Percentiles rank a stretch among this genome's conserved stretches.
Conservation (phyloP, 1,140 invertebrate genomes). For the Hirudo medicinalis region DNA sequence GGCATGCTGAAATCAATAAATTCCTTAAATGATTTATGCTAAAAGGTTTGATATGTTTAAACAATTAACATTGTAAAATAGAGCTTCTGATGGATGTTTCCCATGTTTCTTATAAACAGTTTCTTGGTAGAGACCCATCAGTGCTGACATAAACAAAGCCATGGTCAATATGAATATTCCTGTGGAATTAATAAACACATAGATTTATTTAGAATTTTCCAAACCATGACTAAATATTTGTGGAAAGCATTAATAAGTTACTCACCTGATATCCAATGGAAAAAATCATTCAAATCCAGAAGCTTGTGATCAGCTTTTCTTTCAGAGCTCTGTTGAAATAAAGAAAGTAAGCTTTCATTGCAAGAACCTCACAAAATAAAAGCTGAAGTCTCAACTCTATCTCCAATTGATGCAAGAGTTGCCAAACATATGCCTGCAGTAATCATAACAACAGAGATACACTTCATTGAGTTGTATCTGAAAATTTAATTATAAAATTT, state of each 20-base stretch:
- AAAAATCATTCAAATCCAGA: not conserved
- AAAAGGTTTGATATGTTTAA: too few species aligned
- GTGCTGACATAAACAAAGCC: conserved; percentile 78
- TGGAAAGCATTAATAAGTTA: not conserved
- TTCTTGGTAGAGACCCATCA: conserved; percentile 95
- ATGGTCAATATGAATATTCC: conserved; percentile 71
- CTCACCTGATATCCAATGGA: conserved; percentile 2
- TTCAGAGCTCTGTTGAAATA: not conserved
- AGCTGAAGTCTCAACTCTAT: conserved; percentile 32
- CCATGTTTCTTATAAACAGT: conserved; percentile 68
- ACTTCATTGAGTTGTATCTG: conserved; percentile 67
- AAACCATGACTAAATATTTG: not conserved
- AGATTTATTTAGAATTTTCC: not conserved
- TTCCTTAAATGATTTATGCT: too few species aligned
- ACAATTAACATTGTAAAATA: conserved; percentile 67
- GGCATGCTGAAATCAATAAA: not conserved
- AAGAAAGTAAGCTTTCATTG: not conserved
- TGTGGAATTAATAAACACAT: conserved; percentile 21
- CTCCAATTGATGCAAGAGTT: conserved; percentile 70
- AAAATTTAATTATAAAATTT: not conserved
- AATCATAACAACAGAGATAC: conserved; percentile 81
- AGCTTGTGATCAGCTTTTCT: not conserved
- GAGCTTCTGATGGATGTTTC: conserved; percentile 82
- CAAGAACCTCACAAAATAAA: not conserved
- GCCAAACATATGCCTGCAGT: conserved; percentile 78